Base-by-base conservation (phyloP, 2,888 invertebrate genomes). In the Dascillus cervinus region DNA sequence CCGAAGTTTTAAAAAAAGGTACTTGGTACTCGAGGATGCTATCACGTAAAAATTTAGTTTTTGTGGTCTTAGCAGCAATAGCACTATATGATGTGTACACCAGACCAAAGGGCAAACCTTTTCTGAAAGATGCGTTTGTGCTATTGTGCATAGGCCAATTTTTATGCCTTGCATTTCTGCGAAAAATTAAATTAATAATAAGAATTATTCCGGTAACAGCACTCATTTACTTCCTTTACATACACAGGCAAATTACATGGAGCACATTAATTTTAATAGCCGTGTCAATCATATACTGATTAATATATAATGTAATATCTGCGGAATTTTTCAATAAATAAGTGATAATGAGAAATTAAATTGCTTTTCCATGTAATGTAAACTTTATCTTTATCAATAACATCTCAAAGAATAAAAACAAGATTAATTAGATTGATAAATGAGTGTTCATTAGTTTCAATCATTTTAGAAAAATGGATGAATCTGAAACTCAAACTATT, bases 191-290 rank as follows among this genome's bases (percentile, higher is more conserved):
- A 21, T 24, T 13, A 6, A n/a, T 25, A 11, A 12, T 20, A 4
- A 29, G 29, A 29, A 9, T 13, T 2, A 8, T 26, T 3, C 4
- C 29, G 3, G 22, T 13, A 3, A 13, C 13, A 11, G 5, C 26
- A 3, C n/a, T 29, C 5, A 11, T 29, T 17, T 15, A 11, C 9
- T 11, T n/a, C 3, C 15, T 34, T 11, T 23, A 9, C 10, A 9
- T n/a, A 29, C 5, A 15, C 20, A n/a, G 25, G 21, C 6, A 13
- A 9, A 13, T 19, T 34, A 11, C 25, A 9, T 34, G 25, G 22
- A 34, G 34, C 9, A 34, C 34, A 11, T 11, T 25, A n/a, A 5
- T 15, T n/a, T 11, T 34, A n/a, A 17, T 29, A 19, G 24, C 11
- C 9, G 14, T 29, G 14, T 11, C 24, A 20, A 8, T 34, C 10